Conservation (phyloP, 2,797 vertebrate genomes). For the Perodicticus potto region DNA sequence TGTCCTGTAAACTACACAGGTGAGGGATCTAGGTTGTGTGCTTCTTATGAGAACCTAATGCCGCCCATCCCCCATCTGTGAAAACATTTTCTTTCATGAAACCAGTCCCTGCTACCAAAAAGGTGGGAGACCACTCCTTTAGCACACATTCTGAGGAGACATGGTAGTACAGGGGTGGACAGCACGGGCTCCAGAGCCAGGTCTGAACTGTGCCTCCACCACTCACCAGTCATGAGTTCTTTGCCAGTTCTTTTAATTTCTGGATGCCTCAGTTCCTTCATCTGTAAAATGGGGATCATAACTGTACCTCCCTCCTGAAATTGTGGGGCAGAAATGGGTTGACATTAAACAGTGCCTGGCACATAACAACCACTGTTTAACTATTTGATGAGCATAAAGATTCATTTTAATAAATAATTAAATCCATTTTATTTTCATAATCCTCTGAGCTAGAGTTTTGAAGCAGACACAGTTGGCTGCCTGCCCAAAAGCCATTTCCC, state of each 20-base stretch:
- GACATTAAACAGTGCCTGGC: background rate
- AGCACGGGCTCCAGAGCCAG: accelerated
- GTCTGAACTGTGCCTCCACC: background rate
- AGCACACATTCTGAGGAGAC: background rate
- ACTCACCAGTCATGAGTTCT: background rate
- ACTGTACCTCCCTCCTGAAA: background rate
- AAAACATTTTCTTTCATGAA: no score
- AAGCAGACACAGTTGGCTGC: background rate
- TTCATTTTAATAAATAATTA: background rate
- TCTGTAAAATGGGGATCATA: background rate
- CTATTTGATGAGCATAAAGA: background rate
- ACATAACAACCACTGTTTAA: background rate
- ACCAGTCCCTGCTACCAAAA: no score
- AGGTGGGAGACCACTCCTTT: background rate
- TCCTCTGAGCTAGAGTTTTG: background rate
- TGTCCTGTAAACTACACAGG: no score
- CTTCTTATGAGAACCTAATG: no score
- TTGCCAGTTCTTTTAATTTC: background rate
- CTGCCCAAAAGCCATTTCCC: background rate
- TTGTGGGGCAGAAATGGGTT: background rate
- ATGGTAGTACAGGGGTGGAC: background rate
- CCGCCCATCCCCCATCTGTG: no score
- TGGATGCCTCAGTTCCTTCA: background rate
- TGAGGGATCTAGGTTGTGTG: no score
- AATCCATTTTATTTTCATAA: background rate